phyloP scores from a whole-genome alignment of 2,888 invertebrate species.

The Punctoribates punctum region DNA sequence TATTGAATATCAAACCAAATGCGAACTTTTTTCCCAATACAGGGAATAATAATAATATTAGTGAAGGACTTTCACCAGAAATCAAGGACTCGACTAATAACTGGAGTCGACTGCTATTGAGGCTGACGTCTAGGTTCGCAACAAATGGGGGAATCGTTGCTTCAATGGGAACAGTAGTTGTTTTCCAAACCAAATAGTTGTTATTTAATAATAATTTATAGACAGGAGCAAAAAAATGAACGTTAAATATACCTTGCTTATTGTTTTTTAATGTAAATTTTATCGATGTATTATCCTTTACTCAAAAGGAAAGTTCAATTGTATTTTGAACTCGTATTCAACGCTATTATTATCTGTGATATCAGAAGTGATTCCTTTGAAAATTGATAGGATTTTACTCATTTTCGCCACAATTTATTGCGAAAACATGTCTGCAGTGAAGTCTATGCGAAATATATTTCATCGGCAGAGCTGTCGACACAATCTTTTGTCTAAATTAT shows the following conservation, averaged over 20 bases:
- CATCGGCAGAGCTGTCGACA: not conserved
- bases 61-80: constrained; percentile 16
- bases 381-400: too few species aligned
- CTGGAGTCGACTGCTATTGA: not conserved
- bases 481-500: not conserved
- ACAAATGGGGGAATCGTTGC: not conserved
- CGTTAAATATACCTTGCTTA: not conserved
- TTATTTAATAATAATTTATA: not conserved
- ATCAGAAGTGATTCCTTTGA: too few species aligned
- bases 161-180: not conserved
- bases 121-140: not conserved
- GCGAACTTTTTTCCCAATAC: not conserved
- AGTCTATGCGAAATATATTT: not conserved
- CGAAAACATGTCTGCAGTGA: not conserved
- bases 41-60: not conserved
- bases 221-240: not conserved
- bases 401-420: not conserved
- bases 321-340: too few species aligned
- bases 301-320: too few species aligned
- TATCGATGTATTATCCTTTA: not conserved
- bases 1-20: not conserved
- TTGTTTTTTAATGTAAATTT: not conserved
- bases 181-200: not conserved
- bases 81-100: not conserved
- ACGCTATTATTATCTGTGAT: too few species aligned